Evolutionary conservation across 2,113 vertebrate genomes (phyloP).

Genomic region (Circaetus cinerascens): DNA sequence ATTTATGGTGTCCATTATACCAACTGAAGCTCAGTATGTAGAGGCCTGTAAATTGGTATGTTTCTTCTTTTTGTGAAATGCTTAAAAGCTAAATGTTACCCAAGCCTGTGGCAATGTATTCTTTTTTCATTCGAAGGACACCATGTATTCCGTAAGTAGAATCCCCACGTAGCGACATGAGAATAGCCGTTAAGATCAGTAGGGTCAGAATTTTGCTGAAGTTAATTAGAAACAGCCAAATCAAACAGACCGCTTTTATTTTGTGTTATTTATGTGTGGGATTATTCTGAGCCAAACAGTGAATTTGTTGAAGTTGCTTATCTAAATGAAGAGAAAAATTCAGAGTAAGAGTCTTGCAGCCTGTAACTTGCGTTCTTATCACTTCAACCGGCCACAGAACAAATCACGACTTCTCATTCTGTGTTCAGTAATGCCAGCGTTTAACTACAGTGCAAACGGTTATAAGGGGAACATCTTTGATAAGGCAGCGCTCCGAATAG

Average conservation of each 20-base stretch:
- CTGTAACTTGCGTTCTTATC: neutral
- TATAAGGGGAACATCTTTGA: neutral
- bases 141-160: neutral
- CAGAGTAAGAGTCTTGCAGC: neutral
- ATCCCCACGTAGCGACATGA: neutral
- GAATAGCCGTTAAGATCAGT: neutral
- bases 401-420: neutral
- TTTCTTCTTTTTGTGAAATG: neutral
- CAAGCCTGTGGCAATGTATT: neutral
- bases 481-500: neutral
- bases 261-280: neutral
- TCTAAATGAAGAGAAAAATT: neutral
- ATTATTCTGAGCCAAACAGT: neutral
- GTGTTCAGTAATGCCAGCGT: neutral
- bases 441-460: neutral
- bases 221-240: neutral
- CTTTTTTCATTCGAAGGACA: neutral
- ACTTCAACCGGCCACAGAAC: fast-evolving
- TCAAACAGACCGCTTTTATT: neutral
- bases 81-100: neutral
- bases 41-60: neutral
- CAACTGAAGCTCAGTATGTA: neutral
- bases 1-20: neutral
- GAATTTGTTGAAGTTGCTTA: neutral
- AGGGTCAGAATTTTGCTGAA: neutral